Conservation (phyloP, 2,113 vertebrate species). For the Cebus imitator region DNA sequence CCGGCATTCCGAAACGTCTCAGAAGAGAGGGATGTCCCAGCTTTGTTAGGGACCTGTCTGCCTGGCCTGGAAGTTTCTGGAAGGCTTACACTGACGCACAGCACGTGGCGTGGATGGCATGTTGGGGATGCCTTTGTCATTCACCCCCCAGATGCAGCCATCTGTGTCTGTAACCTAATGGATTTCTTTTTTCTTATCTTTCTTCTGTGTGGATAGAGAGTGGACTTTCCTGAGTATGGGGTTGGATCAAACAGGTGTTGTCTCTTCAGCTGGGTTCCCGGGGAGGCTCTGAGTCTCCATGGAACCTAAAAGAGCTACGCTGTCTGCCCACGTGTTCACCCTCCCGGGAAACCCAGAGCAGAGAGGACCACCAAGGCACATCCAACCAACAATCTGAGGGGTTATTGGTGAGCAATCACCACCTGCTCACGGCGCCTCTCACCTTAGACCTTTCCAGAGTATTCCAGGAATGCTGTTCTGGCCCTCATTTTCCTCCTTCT, state of each 20-base stretch:
- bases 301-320: background rate
- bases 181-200: accelerated
- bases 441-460: too few species aligned
- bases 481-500: accelerated
- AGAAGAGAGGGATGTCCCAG: background rate
- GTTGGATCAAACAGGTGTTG: background rate
- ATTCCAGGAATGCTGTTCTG: accelerated
- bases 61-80: background rate
- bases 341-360: background rate
- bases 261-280: accelerated
- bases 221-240: accelerated
- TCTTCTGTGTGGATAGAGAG: accelerated
- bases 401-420: accelerated
- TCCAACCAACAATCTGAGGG: accelerated
- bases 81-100: background rate
- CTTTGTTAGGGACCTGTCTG: accelerated
- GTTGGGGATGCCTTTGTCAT: accelerated
- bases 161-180: accelerated
- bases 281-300: too few species aligned
- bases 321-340: accelerated
- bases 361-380: accelerated
- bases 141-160: accelerated
- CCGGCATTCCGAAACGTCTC: background rate
- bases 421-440: background rate
- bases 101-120: accelerated